Conservation (phyloP, 2,113 vertebrate species). For the Semnornis frantzii region DNA sequence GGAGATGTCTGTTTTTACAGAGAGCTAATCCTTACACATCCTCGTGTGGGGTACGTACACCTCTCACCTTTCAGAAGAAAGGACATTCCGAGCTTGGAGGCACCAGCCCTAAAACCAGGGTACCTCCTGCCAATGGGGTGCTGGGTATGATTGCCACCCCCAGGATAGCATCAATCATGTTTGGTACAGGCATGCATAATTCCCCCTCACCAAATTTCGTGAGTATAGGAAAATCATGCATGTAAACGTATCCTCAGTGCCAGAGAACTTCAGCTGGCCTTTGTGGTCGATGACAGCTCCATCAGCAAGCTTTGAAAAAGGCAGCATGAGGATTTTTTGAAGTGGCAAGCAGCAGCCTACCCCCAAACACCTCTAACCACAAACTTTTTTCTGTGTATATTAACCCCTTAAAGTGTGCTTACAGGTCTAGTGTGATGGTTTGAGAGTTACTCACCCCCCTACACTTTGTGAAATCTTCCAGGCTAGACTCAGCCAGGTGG, state of each 20-base stretch:
- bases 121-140: rapidly evolving
- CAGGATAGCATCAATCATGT: not conserved
- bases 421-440: not conserved
- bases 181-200: not conserved
- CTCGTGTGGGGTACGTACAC: not conserved
- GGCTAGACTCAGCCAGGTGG: too few species aligned
- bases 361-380: not conserved
- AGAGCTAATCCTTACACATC: not conserved
- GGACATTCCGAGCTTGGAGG: not conserved
- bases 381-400: not conserved
- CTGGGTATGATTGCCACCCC: rapidly evolving
- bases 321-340: not conserved
- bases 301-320: not conserved
- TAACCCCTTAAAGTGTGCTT: not conserved
- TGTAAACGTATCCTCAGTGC: rapidly evolving
- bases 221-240: not conserved
- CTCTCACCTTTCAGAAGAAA: not conserved
- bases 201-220: not conserved
- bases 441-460: too few species aligned
- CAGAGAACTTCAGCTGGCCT: rapidly evolving
- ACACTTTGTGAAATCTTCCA: too few species aligned
- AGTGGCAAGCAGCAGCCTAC: not conserved
- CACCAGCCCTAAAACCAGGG: not conserved
- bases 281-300: not conserved
- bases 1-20: not conserved